phyloP scores from a whole-genome alignment of 2,888 invertebrate genomes.

The Drosophila mercatorum region DNA sequence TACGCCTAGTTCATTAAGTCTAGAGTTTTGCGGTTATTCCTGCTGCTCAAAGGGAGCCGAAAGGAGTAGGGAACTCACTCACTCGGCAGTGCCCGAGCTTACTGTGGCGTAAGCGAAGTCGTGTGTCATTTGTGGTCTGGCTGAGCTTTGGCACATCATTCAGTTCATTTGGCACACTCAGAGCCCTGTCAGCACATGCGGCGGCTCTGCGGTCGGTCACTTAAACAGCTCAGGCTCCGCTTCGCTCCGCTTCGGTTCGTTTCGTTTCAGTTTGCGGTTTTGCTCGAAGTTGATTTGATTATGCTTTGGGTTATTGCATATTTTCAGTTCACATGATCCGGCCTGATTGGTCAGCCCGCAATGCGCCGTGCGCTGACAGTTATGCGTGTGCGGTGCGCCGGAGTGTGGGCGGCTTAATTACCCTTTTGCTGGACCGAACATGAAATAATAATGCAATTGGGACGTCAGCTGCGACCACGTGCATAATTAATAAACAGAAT shows the following conservation, averaged over 20 bases:
- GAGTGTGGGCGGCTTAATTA: conserved; percentile 36
- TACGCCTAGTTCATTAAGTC: not conserved
- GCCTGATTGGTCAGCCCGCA: not conserved
- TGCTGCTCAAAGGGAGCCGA: conserved; percentile 12
- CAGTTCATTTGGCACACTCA: conserved; percentile 26
- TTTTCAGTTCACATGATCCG: not conserved
- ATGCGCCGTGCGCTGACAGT: conserved; percentile 37
- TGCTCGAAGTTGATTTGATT: conserved; percentile 37
- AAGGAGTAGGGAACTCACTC: not conserved
- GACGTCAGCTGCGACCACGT: conserved; percentile 22
- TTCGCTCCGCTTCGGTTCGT: conserved; percentile 6
- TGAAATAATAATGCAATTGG: conserved; percentile 50
- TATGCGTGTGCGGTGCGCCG: conserved; percentile 24
- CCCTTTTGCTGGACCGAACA: conserved; percentile 46
- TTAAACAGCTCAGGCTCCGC: conserved; percentile 6
- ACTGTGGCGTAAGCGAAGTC: not conserved
- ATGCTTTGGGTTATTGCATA: conserved; percentile 16
- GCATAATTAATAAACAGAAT: conserved; percentile 41
- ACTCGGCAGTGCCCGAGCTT: not conserved
- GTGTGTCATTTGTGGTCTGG: conserved; percentile 30
- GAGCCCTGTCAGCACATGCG: conserved; percentile 5
- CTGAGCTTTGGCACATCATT: conserved; percentile 8
- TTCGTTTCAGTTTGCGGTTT: conserved; percentile 25
- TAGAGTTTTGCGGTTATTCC: conserved; percentile 28
- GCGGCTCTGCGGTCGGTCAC: conserved; percentile 6